These are phyloP conservation scores for Melanogrammus aeglefinus DNA, from an alignment of 2,797 vertebrate genomes.

Conservation along the genomic window DNA sequence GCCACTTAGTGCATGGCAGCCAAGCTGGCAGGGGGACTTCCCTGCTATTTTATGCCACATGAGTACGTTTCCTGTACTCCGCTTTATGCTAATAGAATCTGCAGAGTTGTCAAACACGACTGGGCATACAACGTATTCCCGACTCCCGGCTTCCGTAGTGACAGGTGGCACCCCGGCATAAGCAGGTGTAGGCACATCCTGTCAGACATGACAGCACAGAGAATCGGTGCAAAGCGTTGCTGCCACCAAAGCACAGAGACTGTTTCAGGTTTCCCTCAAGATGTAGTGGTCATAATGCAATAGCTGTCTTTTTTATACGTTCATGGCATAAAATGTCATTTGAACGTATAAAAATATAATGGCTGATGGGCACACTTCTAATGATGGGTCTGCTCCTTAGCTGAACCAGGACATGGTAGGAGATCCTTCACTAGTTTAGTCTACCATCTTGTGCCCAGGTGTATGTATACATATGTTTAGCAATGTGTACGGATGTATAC, in stretches of 20 bases:
- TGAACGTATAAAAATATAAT: neutral
- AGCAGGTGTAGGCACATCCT: constrained; percentile 51
- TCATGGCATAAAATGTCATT: neutral
- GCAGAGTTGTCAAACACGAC: constrained; percentile 67
- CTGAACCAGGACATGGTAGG: no score
- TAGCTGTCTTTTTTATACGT: neutral
- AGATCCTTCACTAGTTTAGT: no score
- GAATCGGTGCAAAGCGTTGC: constrained; percentile 9
- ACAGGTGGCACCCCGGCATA: constrained; percentile 56
- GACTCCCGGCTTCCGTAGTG: constrained; percentile 50
- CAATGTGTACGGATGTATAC: no score
- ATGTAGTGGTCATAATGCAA: neutral
- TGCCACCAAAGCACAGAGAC: neutral
- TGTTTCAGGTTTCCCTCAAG: neutral
- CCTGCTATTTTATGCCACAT: constrained; percentile 60
- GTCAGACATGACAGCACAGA: constrained; percentile 55
- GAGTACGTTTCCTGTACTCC: constrained; percentile 55
- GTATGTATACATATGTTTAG: no score
- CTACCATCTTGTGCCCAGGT: no score
- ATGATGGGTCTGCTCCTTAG: neutral
- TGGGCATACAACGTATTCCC: constrained; percentile 52
- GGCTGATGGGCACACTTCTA: neutral
- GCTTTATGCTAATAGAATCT: constrained; percentile 69
- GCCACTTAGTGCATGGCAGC: constrained; percentile 29
- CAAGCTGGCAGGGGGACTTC: constrained; percentile 48